Conservation (phyloP, 2,888 invertebrate species). For the Cephus sareptanus region DNA sequence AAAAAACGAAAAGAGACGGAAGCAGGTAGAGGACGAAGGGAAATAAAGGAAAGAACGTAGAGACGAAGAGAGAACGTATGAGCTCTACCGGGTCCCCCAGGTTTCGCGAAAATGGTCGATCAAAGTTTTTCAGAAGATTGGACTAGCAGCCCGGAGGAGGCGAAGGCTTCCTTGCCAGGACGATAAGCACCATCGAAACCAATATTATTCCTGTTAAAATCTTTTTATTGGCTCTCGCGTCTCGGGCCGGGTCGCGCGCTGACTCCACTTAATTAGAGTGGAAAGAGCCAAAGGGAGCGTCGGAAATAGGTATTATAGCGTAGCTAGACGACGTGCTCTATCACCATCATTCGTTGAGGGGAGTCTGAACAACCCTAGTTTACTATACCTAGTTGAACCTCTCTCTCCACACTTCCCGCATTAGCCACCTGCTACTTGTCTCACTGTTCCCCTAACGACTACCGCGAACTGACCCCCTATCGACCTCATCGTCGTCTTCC, state of each 20-base stretch:
- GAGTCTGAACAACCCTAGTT: background rate
- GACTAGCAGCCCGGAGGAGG: background rate
- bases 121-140: background rate
- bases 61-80: background rate
- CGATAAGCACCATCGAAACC: slow-evolving; percentile 24
- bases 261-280: slow-evolving; percentile 56
- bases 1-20: background rate
- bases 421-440: slow-evolving; percentile 57
- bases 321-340: slow-evolving; percentile 53
- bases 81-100: background rate
- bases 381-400: background rate
- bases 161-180: background rate
- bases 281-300: slow-evolving; percentile 25
- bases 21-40: background rate
- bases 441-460: slow-evolving; percentile 31
- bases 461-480: slow-evolving; percentile 27
- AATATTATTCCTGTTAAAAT: slow-evolving; percentile 41
- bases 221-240: slow-evolving; percentile 36
- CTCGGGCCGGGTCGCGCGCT: slow-evolving; percentile 29
- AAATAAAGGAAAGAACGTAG: background rate
- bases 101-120: background rate
- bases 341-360: slow-evolving; percentile 47
- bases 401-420: slow-evolving; percentile 35
- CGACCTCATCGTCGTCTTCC: background rate
- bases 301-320: slow-evolving; percentile 30